Evolutionary conservation across 2,797 vertebrate species (phyloP).

Genomic region (Siniperca scherzeri): DNA sequence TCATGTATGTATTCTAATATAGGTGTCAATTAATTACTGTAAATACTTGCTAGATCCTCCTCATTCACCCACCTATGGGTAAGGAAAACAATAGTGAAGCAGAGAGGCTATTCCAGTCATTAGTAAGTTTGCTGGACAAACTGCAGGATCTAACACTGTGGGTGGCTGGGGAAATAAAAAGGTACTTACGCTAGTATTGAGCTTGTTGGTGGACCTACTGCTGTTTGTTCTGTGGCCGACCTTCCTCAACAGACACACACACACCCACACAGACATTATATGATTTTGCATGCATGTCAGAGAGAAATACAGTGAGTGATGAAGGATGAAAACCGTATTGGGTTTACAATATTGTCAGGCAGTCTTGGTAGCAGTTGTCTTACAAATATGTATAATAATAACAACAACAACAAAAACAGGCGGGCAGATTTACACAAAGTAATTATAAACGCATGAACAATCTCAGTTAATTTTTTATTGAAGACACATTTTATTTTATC

Average conservation of each 20-base stretch:
- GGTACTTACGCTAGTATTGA: slow-evolving; percentile 84
- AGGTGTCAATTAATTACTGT: slow-evolving; percentile 40
- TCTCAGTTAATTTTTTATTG: slow-evolving; percentile 61
- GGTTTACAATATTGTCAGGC: slow-evolving; percentile 58
- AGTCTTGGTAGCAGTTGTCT: slow-evolving; percentile 33
- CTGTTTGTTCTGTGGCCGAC: slow-evolving; percentile 77
- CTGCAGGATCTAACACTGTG: slow-evolving; percentile 73
- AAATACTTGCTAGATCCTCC: slow-evolving; percentile 49
- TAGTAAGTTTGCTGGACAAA: slow-evolving; percentile 84
- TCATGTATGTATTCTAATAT: slow-evolving; percentile 38
- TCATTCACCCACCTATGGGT: slow-evolving; percentile 41
- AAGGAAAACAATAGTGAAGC: slow-evolving; percentile 64
- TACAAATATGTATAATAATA: slow-evolving; percentile 42
- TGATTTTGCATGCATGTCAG: slow-evolving; percentile 50
- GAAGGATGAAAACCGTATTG: slow-evolving; percentile 53
- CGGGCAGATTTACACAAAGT: slow-evolving; percentile 59
- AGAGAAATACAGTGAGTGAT: slow-evolving; percentile 66
- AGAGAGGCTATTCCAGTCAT: slow-evolving; percentile 72
- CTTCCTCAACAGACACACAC: slow-evolving; percentile 41
- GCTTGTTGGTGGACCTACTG: slow-evolving; percentile 77
- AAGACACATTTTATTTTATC: slow-evolving; percentile 54
- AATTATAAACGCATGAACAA: slow-evolving; percentile 75
- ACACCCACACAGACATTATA: slow-evolving; percentile 23
- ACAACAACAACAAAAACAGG: slow-evolving; percentile 35
- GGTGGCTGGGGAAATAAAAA: slow-evolving; percentile 85